Base-by-base conservation (phyloP, 2,797 vertebrate genomes). In the Leuciscus waleckii region DNA sequence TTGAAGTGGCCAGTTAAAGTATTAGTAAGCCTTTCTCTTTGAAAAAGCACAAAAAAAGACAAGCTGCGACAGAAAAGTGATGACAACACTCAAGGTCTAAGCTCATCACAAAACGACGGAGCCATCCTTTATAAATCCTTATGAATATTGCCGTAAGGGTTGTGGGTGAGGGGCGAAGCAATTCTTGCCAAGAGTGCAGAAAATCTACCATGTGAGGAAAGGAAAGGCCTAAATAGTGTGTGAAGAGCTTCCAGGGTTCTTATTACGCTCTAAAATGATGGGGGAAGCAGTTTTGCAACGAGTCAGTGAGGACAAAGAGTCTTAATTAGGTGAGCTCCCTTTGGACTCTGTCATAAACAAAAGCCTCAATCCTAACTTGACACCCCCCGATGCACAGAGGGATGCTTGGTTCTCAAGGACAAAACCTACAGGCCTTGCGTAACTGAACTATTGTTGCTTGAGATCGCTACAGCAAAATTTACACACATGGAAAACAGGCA, bases 291-390 rank as follows among this genome's bases (percentile, higher is more conserved):
- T 91, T 93, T 85, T 88, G 86, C 89, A 91, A 91, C 82, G 92
- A 91, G 91, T 91, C 91, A 90, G 90, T 92, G 90, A 87, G 90
- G 91, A 87, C 86, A 91, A 75, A 49, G 75, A 87, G 81, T 89
- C 88, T 91, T 93, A 92, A 95, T 93, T 91, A 90, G 84, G 68
- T 4, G 49, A 92, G 83, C 32, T 90, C 85, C 87, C 84, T 70
- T 79, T 79, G 82, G 61, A 85, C 89, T 89, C 88, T 89, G 90
- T 91, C 76, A 43, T 90, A 92, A 88, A 81, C 85, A 85, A 82
- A 51, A 83, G 39, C 49, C 81, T 80, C 67, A 41, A 58, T 49
- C 14, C 61, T 4, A 37, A 54, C 56, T 80, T 39, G 6, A 76
- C 43, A n/a, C 21, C 49, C 49, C 19, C 43, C 8, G n/a, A 43